Base-by-base conservation (phyloP, 2,113 vertebrate species). In the Ellobius talpinus region DNA sequence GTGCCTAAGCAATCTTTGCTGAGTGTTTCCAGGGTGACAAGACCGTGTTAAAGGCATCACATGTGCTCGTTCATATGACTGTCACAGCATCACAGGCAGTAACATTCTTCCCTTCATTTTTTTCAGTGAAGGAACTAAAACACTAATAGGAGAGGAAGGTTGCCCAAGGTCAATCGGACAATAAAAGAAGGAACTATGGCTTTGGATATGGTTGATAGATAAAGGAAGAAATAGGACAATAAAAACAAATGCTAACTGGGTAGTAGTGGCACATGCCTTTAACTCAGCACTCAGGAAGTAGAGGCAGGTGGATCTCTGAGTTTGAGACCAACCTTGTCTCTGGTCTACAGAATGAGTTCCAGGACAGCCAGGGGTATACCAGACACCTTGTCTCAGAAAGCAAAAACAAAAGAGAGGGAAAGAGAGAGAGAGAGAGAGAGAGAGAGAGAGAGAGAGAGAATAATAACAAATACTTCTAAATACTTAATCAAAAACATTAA, bases 161-260 rank as follows among this genome's bases (percentile, higher is more conserved):
- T 84, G 26, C 7, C 12, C 50, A 93, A 72, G 16, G 52, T 73
- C 84, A 82, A 39, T 29, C 0, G 82, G 61, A 42, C 77, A 84
- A 72, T 74, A 55, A 66, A 89, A 26, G 47, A 89, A 94, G 47
- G 58, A 82, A 72, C 58, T 12, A 78, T n/a, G 29, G 65, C 72
- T 70, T 26, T 6, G n/a, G 52, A 97, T 74, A 58, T 5, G 91
- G 70, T 61, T 94, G 47, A 91, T 58, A 91, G 39, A 90, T 19
- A 47, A 90, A 87, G 31, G 42, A 93, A 96, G 63, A 90, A 90
- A 94, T 82, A 86, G 79, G 87, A 66, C 24, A 65, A 14, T 45
- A 55, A 73, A 55, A 36, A 85, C 47, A 0, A 77, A 72, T 9
- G 21, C 36, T 72, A 72, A n/a, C 17, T 3, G 17, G 36, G 70